Percentiles rank a stretch among this genome's conserved stretches.
These are phyloP conservation scores for Lasioglossum morio DNA, from an alignment of 2,888 invertebrate genomes.

Conservation along the genomic window DNA sequence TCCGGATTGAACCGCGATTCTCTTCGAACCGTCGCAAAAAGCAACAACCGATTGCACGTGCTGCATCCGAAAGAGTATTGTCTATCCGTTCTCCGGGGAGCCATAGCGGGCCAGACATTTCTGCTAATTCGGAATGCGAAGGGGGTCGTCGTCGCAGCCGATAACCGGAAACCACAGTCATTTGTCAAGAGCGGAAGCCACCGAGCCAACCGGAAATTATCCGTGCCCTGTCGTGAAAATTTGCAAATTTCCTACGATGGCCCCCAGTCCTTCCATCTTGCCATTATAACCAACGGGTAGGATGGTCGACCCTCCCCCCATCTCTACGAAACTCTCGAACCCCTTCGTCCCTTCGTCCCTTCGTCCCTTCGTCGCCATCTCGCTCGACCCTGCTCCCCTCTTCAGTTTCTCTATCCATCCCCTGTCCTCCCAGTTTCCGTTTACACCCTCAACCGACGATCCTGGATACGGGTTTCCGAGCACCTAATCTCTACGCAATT, in stretches of 20 bases:
- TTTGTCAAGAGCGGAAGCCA: slow-evolving; percentile 83
- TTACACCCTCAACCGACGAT: slow-evolving; percentile 65
- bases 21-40: not conserved
- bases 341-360: slow-evolving; percentile 11
- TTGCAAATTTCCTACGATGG: slow-evolving; percentile 82
- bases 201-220: slow-evolving; percentile 83
- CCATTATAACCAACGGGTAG: slow-evolving; percentile 61
- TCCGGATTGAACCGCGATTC: not conserved
- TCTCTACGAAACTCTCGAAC: slow-evolving; percentile 49
- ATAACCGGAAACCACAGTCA: slow-evolving; percentile 83
- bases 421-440: slow-evolving; percentile 35
- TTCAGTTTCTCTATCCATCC: slow-evolving; percentile 6
- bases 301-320: slow-evolving; percentile 13
- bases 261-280: slow-evolving; percentile 64
- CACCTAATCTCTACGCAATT: slow-evolving; percentile 81
- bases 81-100: slow-evolving; percentile 23
- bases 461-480: slow-evolving; percentile 74
- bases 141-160: slow-evolving; percentile 72
- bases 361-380: slow-evolving; percentile 3
- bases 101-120: slow-evolving; percentile 56
- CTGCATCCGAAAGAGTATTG: slow-evolving; percentile 39
- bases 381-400: slow-evolving; percentile 18
- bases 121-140: slow-evolving; percentile 70
- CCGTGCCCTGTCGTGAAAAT: slow-evolving; percentile 81
- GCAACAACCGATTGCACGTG: not conserved